These are phyloP conservation scores for Spermophilus dauricus DNA, from an alignment of 2,113 vertebrate species.

Conservation along the genomic window DNA sequence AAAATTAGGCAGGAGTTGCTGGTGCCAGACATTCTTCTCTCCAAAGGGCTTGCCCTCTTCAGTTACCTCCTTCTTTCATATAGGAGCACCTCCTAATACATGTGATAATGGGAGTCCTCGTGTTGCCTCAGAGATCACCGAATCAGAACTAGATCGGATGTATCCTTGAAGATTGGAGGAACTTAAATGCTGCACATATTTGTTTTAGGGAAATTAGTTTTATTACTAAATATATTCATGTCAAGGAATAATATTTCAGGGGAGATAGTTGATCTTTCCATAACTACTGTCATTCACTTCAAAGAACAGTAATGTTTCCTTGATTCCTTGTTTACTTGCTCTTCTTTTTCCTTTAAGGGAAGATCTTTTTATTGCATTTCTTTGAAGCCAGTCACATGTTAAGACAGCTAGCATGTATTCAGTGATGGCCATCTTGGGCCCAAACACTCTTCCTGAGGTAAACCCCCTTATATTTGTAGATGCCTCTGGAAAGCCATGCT, in stretches of 20 bases:
- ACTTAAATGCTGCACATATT: constrained; percentile 67
- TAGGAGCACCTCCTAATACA: background rate
- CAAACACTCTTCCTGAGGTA: background rate
- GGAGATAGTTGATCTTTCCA: constrained; percentile 51
- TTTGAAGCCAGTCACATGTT: background rate
- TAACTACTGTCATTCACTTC: background rate
- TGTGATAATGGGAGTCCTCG: constrained; percentile 49
- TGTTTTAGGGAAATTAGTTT: constrained; percentile 74
- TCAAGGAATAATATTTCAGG: constrained; percentile 64
- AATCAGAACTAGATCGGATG: constrained; percentile 75
- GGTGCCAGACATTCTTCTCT: constrained; percentile 70
- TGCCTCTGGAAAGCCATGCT: background rate
- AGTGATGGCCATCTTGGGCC: background rate
- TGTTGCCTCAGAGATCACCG: constrained; percentile 62
- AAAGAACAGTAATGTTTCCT: constrained; percentile 54
- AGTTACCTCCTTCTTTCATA: constrained; percentile 72
- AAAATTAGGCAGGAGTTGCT: constrained; percentile 83
- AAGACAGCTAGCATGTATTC: background rate
- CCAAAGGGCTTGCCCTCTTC: constrained; percentile 68
- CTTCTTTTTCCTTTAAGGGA: constrained; percentile 12
- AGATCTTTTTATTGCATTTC: background rate
- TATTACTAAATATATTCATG: background rate
- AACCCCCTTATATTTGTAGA: background rate
- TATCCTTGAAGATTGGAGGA: constrained; percentile 70
- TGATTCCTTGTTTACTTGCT: background rate